phyloP scores from a whole-genome alignment of 2,113 vertebrate genomes.

The Bolborhynchus lineola region DNA sequence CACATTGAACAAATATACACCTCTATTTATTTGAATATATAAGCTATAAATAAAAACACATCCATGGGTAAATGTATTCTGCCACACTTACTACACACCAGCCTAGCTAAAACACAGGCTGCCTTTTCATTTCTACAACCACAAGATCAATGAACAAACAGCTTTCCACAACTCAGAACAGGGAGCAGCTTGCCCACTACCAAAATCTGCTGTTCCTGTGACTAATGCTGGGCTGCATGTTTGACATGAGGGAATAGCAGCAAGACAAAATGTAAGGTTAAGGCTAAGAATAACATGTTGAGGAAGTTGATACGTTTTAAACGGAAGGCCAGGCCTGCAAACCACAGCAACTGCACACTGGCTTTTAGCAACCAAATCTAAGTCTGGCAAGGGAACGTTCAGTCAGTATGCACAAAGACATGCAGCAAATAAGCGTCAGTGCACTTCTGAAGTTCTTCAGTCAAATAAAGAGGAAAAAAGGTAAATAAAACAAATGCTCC shows the following conservation, averaged over 20 bases:
- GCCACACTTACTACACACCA: background rate
- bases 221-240: accelerated
- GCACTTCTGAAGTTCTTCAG: background rate
- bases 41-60: background rate
- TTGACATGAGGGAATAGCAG: background rate
- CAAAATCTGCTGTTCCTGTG: background rate
- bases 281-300: background rate
- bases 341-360: background rate
- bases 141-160: slow-evolving; percentile 9
- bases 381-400: background rate
- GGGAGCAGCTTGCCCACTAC: background rate
- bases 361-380: background rate
- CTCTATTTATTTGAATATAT: background rate
- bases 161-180: background rate
- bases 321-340: background rate
- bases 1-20: background rate
- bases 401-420: background rate
- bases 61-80: background rate
- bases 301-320: slow-evolving; percentile 6
- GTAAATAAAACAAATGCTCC: background rate
- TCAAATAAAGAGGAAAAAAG: background rate
- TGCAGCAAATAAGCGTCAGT: background rate
- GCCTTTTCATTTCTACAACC: background rate
- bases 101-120: background rate
- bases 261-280: background rate